Evolutionary conservation across 2,113 vertebrate genomes (phyloP), one percentile per base, ranked within the genome.

Genomic region (Phocoena sinus): DNA sequence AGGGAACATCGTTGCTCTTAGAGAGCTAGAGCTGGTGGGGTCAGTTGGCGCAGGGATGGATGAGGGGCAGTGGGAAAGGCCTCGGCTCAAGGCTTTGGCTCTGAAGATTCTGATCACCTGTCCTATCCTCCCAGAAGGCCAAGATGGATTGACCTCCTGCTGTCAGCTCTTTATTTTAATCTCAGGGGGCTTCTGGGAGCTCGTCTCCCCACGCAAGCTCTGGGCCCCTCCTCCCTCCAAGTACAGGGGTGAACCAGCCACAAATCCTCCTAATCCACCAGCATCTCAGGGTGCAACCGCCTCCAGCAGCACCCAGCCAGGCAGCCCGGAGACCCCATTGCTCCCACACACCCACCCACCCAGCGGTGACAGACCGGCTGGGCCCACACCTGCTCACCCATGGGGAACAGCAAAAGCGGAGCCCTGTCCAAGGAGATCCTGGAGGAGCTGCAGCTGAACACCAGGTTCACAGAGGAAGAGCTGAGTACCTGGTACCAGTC

Each of bases 381-480:
- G 87, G 90, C 63, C 77, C 77, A 65, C 14, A 8, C 50, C 25
- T 41, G 79, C 67, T 90, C 70, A 74, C 25, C 91, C 60, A 99
- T 99, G 99, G 99, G 99, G 36, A 99, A 99, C 97, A 92, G 99
- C 31, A 99, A 98, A 68, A 99, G 99, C 56, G 99, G 99, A 6
- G 99, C 99, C 0, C 94, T 99, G 65, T 99, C 99, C 56, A 99
- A 99, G 98, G 99, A 99, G 98, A 98, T 99, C 94, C 99, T 99
- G 96, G 99, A 99, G 91, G 99, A 99, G 63, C 98, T 99, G 53
- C 99, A 99, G 97, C 97, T 99, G 47, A 99, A 56, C 99, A 99
- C 99, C 74, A 99, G 97, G 76, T 99, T 99, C 98, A 83, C 99
- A 0, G 99, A 99, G 96, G 98, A 98, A 1, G 99, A 99, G 98